phyloP scores from a whole-genome alignment of 2,797 vertebrate genomes.

The Malurus splendens region DNA sequence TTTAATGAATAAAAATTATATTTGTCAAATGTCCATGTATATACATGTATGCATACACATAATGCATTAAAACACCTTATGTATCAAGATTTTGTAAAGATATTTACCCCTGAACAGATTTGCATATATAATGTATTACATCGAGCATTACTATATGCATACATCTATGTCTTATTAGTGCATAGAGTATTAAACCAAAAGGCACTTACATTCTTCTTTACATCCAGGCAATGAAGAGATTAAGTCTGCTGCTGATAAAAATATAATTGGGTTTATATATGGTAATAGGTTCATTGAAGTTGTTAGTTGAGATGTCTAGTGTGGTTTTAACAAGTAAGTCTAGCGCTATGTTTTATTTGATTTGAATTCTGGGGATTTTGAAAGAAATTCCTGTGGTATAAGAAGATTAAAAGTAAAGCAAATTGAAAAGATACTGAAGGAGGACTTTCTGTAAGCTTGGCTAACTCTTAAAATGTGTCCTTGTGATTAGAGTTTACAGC shows the following conservation, averaged over 20 bases:
- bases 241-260: not conserved
- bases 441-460: not conserved
- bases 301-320: not conserved
- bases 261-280: not conserved
- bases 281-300: not conserved
- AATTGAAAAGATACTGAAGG: not conserved
- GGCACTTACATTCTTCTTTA: not conserved
- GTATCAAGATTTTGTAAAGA: not conserved
- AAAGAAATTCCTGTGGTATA: not conserved
- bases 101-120: not conserved
- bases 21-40: not conserved
- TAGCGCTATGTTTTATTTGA: not conserved
- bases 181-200: not conserved
- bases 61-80: not conserved
- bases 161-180: not conserved
- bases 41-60: not conserved
- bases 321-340: not conserved
- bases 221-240: not conserved
- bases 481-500: not conserved
- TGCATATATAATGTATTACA: not conserved
- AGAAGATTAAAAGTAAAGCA: conserved; percentile 45
- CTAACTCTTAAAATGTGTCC: not conserved
- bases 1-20: not conserved
- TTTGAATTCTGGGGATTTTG: conserved; percentile 20
- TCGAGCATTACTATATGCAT: not conserved